Percentiles rank a stretch among this genome's conserved stretches.
Conservation (phyloP, 2,888 invertebrate species). For the Drosophila bunnanda region DNA sequence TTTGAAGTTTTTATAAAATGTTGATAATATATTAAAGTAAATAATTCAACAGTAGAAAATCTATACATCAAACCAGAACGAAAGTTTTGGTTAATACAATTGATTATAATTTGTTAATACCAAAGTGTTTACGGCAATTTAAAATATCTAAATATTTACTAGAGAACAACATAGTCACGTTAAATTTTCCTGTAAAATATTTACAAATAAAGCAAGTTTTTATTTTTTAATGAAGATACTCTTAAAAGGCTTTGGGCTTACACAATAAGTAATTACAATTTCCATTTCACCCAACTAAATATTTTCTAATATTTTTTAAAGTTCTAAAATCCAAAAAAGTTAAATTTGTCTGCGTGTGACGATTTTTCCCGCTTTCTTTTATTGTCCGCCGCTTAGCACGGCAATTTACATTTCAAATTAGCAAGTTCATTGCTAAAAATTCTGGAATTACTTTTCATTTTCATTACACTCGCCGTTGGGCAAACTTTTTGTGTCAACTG, state of each 20-base stretch:
- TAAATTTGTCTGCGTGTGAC: conserved; percentile 9
- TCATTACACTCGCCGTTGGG: conserved; percentile 56
- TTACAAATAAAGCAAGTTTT: too few species aligned
- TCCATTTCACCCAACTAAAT: not conserved
- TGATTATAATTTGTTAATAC: too few species aligned
- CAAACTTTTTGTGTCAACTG: conserved; percentile 52
- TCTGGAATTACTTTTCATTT: conserved; percentile 77
- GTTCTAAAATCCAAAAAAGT: not conserved
- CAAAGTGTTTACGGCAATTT: too few species aligned
- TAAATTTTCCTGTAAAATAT: too few species aligned
- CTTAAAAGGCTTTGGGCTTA: not conserved
- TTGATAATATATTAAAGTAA: too few species aligned
- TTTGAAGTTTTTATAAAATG: too few species aligned
- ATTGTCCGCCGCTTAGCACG: conserved; percentile 63
- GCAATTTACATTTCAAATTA: conserved; percentile 80
- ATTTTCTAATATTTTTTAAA: not conserved
- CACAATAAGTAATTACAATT: not conserved
- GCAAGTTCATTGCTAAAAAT: conserved; percentile 78
- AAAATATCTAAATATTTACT: too few species aligned
- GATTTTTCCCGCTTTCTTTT: conserved; percentile 39
- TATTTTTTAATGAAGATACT: too few species aligned
- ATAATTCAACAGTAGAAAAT: too few species aligned
- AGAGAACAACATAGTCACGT: too few species aligned
- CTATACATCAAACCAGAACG: too few species aligned
- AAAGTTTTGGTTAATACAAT: too few species aligned